phyloP scores from a whole-genome alignment of 2,797 vertebrate genomes.

The Huso huso region DNA sequence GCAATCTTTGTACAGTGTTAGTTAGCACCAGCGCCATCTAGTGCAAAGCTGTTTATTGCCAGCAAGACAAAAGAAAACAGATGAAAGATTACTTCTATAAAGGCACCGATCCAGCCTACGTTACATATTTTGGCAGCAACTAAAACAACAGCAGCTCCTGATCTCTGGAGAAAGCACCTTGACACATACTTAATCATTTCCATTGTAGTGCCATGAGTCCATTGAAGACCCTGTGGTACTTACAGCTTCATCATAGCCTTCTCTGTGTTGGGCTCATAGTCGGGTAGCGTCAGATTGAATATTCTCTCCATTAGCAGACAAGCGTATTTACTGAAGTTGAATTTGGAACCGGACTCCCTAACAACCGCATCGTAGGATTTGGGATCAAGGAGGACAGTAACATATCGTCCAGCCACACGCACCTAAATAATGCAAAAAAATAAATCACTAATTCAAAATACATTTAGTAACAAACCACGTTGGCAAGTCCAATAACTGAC shows the following conservation, averaged over 20 bases:
- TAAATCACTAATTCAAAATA: not conserved
- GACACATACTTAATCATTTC: too few relatives aligned
- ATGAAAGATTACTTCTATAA: too few relatives aligned
- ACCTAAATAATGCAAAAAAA: slow-evolving; percentile 51
- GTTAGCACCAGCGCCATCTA: too few relatives aligned
- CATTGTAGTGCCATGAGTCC: slow-evolving; percentile 23
- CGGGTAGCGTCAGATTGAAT: slow-evolving; percentile 66
- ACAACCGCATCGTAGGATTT: slow-evolving; percentile 66
- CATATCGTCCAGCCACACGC: slow-evolving; percentile 64
- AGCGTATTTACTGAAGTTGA: slow-evolving; percentile 73
- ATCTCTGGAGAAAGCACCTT: too few relatives aligned
- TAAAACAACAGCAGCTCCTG: too few relatives aligned
- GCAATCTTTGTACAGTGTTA: too few relatives aligned
- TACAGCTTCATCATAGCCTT: slow-evolving; percentile 64
- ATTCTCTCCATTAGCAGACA: slow-evolving; percentile 77
- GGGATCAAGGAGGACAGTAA: slow-evolving; percentile 77
- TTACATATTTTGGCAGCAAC: too few relatives aligned
- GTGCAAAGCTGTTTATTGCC: too few relatives aligned
- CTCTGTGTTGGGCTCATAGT: slow-evolving; percentile 48
- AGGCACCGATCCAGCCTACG: too few relatives aligned
- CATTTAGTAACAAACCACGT: not conserved
- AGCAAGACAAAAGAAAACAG: too few relatives aligned
- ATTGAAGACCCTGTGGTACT: slow-evolving; percentile 32
- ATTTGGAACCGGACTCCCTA: slow-evolving; percentile 43
- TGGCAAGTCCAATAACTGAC: too few relatives aligned